phyloP scores from a whole-genome alignment of 1,140 invertebrate genomes.

The Drosophila sproati region DNA sequence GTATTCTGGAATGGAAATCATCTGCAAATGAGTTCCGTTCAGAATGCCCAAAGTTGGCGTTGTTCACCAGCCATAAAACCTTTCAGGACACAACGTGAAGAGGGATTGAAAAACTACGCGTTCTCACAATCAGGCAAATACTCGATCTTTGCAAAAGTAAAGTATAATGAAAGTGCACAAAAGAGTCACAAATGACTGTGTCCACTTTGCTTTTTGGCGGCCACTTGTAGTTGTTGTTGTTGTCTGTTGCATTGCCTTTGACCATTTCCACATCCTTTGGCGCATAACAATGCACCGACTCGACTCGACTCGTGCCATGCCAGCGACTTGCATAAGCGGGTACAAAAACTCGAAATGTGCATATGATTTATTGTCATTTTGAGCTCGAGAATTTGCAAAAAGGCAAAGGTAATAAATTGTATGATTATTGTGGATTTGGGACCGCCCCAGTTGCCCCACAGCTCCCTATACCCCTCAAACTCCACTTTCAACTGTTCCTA shows the following conservation, averaged over 20 bases:
- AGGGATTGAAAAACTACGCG: too few species aligned
- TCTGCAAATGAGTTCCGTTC: too few species aligned
- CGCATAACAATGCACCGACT: conserved; percentile 48
- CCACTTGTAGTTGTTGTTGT: background rate
- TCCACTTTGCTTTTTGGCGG: background rate
- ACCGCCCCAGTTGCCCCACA: conserved; percentile 9
- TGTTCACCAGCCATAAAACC: too few species aligned
- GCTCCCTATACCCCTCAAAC: background rate
- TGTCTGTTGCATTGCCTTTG: conserved; percentile 3
- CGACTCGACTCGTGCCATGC: conserved; percentile 44
- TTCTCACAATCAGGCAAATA: too few species aligned
- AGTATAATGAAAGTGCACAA: background rate
- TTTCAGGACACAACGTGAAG: too few species aligned
- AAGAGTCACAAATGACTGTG: background rate
- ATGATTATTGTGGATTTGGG: conserved; percentile 77
- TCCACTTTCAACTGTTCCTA: conserved; percentile 32
- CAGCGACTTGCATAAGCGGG: conserved; percentile 41
- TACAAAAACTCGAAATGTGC: conserved; percentile 54
- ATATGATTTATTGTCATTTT: conserved; percentile 84
- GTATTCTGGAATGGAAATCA: too few species aligned
- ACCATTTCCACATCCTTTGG: conserved; percentile 41
- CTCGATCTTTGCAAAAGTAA: background rate
- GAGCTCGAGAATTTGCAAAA: conserved; percentile 78
- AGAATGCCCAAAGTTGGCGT: too few species aligned
- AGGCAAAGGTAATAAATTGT: conserved; percentile 79